Evolutionary conservation across 1,140 invertebrate genomes (phyloP), one percentile per base, ranked within the genome.

Genomic region (Dendrolimus kikuchii): DNA sequence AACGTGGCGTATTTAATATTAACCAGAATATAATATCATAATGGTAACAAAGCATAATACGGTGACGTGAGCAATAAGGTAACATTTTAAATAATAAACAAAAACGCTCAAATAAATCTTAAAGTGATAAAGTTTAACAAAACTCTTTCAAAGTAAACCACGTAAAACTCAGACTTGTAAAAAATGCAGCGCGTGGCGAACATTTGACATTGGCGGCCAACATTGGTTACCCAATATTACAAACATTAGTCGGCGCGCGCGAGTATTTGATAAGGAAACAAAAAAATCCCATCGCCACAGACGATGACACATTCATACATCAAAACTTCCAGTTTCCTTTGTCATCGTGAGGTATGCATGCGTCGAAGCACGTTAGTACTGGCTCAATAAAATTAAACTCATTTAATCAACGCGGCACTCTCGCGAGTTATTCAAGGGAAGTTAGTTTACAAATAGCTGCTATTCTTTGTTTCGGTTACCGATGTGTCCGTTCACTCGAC

Each of bases 11-110:
- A 49, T 10, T 46, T 23, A 23, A 47, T 50, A 41, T 38, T 50
- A 42, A 50, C 54, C 51, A 66, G 48, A 63, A 65, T 59, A 60
- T 59, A 59, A 67, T 61, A 76, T 66, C 55, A 74, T 70, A 76
- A 75, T 81, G 80, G 80, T 83, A 83, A 83, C 76, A 70, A 70
- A 71, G 59, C 77, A 66, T 81, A 80, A 82, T 57, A 80, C 77
- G 71, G 67, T 75, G 59, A 75, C 64, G 69, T 70, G 59, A 58
- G 56, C 52, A 55, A 54, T 55, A 74, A 81, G 77, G 76, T 81
- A 84, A 81, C 78, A 66, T 71, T 59, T 53, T 57, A 57, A 69
- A 68, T 68, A 63, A 78, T 74, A 77, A 72, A 60, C 74, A 67
- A 53, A 58, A 60, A 62, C 56, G 51, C 70, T 71, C 57, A 77